Percentiles rank a stretch among this genome's conserved stretches.
Evolutionary conservation across 2,113 vertebrate genomes (phyloP).

Genomic region (Montifringilla adamsi): DNA sequence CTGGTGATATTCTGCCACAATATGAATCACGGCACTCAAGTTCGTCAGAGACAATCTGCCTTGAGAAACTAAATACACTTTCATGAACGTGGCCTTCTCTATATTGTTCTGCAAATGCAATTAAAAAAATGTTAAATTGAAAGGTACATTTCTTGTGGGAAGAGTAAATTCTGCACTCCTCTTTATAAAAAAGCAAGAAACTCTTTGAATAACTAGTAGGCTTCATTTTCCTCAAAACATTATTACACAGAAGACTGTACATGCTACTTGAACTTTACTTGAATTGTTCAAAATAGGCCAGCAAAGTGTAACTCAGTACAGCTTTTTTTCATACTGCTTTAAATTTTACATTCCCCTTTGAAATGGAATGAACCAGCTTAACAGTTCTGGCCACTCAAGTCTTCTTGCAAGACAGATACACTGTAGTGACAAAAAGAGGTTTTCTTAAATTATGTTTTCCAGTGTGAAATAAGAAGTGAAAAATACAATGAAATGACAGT

Average conservation of each 20-base stretch:
- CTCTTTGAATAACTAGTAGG: neutral
- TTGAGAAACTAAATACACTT: conserved; percentile 83
- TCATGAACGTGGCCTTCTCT: conserved; percentile 82
- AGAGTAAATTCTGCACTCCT: neutral
- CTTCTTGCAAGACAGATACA: neutral
- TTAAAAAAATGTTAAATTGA: neutral
- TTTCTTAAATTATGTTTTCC: neutral
- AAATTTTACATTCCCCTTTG: neutral
- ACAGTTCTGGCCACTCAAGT: neutral
- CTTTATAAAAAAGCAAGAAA: neutral
- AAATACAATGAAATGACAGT: neutral
- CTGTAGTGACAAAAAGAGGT: neutral
- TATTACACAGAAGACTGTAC: neutral
- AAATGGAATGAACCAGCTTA: neutral
- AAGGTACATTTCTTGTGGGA: neutral
- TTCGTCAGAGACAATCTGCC: conserved; percentile 83
- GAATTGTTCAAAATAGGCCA: neutral
- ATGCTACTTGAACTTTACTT: neutral
- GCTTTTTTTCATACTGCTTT: neutral
- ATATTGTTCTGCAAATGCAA: conserved; percentile 76
- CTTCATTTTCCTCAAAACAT: neutral
- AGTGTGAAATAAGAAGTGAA: neutral
- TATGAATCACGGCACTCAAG: conserved; percentile 78
- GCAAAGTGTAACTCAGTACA: neutral
- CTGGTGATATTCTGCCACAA: conserved; percentile 61